Evolutionary conservation across 1,140 invertebrate genomes (phyloP).

Genomic region (Ips typographus): DNA sequence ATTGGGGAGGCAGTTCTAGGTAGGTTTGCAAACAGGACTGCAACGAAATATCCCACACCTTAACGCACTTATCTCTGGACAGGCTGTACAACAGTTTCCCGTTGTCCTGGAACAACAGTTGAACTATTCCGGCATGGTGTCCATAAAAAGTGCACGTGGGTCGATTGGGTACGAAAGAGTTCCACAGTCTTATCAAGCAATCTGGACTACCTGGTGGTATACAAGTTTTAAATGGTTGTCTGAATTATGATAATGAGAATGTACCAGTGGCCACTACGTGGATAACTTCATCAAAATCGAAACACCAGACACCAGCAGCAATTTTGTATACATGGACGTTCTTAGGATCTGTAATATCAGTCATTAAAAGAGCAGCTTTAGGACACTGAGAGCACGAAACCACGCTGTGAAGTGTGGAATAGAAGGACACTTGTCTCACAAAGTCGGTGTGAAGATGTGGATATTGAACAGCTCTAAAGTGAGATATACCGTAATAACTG

Average conservation of each 20-base stretch:
- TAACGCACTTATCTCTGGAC: constrained; percentile 66
- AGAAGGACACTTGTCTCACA: constrained; percentile 65
- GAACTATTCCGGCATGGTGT: constrained; percentile 68
- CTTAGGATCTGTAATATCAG: constrained; percentile 42
- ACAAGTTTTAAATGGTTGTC: neutral
- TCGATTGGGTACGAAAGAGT: constrained; percentile 68
- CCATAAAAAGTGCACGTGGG: constrained; percentile 64
- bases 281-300: constrained; percentile 58
- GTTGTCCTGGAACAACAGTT: constrained; percentile 62
- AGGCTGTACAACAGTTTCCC: constrained; percentile 60
- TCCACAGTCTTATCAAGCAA: constrained; percentile 72
- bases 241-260: neutral
- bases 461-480: constrained; percentile 55
- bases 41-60: constrained; percentile 67
- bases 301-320: constrained; percentile 57
- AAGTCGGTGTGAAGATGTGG: constrained; percentile 59
- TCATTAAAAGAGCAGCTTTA: constrained; percentile 46
- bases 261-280: constrained; percentile 63
- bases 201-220: constrained; percentile 61
- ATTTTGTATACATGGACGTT: constrained; percentile 36
- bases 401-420: constrained; percentile 48
- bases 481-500: neutral
- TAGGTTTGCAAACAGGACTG: constrained; percentile 66
- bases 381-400: constrained; percentile 58
- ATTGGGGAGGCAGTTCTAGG: constrained; percentile 59